Conservation (phyloP, 2,888 invertebrate genomes). For the Pseudococcus viburni region DNA sequence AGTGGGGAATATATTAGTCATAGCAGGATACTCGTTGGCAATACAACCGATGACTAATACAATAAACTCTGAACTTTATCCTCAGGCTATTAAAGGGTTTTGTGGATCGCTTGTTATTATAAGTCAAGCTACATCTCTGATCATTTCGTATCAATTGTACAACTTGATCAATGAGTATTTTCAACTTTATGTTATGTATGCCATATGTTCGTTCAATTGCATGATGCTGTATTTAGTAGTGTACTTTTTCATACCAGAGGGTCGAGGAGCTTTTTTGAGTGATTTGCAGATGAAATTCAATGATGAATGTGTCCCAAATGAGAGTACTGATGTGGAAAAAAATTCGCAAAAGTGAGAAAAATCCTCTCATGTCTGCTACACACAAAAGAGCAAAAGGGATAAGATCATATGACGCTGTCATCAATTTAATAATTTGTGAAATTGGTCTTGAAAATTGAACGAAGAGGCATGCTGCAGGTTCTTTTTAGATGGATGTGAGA, state of each 20-base stretch:
- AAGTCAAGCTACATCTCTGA: neutral
- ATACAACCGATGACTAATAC: conserved; percentile 33
- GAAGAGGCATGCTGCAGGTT: too few relatives aligned
- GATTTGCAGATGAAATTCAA: conserved; percentile 50
- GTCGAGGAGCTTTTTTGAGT: conserved; percentile 12
- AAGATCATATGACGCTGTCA: too few relatives aligned
- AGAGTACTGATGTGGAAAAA: too few relatives aligned
- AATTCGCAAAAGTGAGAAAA: too few relatives aligned
- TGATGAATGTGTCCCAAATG: neutral
- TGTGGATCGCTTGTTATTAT: conserved; percentile 5
- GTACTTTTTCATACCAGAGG: conserved; percentile 42
- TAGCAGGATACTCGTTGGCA: neutral
- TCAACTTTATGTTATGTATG: neutral
- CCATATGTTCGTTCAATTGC: conserved; percentile 20
- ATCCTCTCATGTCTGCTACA: too few relatives aligned
- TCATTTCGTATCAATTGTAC: conserved; percentile 38
- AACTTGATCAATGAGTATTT: neutral
- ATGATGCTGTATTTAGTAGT: neutral
- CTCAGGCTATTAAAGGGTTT: conserved; percentile 37
- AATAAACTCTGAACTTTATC: conserved; percentile 32
- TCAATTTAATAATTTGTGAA: too few relatives aligned
- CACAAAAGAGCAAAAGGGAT: too few relatives aligned
- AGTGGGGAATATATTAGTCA: neutral
- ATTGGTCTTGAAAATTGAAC: too few relatives aligned
- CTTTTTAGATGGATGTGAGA: too few relatives aligned